A percentile compares a stretch with the other conserved stretches of the same genome.
Evolutionary conservation across 2,888 invertebrate species (phyloP).

Genomic region (Dione vanillae): DNA sequence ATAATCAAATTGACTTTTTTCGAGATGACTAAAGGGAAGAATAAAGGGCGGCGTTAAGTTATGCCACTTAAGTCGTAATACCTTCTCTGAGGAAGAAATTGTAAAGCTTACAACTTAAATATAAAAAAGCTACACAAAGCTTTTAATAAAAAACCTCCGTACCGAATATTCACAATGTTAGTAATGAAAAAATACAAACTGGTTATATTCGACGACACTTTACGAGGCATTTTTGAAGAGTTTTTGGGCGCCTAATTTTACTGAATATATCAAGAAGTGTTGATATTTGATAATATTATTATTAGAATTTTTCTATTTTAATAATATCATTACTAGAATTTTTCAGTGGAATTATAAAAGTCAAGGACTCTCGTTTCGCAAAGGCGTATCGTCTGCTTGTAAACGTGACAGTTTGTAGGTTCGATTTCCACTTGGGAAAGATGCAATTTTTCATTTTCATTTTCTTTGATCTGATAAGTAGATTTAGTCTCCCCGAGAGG

Average conservation of each 20-base stretch:
- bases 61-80: no score
- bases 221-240: neutral
- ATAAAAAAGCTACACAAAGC: neutral
- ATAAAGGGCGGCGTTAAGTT: no score
- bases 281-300: neutral
- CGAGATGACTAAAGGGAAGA: no score
- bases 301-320: no score
- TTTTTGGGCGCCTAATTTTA: slow-evolving; percentile 7
- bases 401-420: no score
- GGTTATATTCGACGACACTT: neutral
- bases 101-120: neutral
- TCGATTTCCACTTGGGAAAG: no score
- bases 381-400: no score
- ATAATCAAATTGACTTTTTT: no score
- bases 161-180: neutral
- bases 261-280: slow-evolving; percentile 11
- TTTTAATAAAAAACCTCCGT: neutral
- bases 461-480: no score
- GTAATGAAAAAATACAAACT: slow-evolving; percentile 12
- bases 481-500: no score
- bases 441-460: no score
- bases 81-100: neutral
- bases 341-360: neutral
- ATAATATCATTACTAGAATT: neutral
- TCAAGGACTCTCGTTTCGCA: no score